Evolutionary conservation across 2,797 vertebrate genomes (phyloP).

Genomic region (Chiroxiphia lanceolata): DNA sequence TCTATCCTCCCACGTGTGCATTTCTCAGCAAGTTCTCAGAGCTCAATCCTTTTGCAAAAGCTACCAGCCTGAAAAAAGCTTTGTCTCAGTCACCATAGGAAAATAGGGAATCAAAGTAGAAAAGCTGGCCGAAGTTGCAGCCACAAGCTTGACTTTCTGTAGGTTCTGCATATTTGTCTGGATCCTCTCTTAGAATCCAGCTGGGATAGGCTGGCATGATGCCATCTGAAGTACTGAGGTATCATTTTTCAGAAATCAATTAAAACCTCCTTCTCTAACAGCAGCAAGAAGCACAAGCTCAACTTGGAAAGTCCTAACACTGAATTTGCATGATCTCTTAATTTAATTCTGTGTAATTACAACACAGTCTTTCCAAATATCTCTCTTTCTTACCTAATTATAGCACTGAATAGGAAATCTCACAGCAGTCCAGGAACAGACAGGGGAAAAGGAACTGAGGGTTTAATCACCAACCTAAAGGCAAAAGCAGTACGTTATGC

Average conservation of each 20-base stretch:
- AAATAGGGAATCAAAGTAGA: neutral
- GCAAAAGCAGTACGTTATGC: neutral
- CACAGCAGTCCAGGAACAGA: neutral
- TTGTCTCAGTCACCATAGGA: neutral
- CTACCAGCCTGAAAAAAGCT: neutral
- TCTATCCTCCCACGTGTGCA: neutral
- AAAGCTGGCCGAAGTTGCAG: neutral
- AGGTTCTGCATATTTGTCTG: neutral
- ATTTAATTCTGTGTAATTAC: neutral
- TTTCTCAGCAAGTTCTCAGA: neutral
- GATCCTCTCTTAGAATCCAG: neutral
- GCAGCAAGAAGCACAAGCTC: neutral
- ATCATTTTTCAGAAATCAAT: neutral
- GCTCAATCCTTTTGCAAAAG: neutral
- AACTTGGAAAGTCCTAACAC: neutral
- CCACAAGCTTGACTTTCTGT: neutral
- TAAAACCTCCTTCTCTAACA: neutral
- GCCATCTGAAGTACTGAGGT: rapidly evolving
- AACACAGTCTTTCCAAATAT: neutral
- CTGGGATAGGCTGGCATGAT: neutral
- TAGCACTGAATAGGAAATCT: neutral
- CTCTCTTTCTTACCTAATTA: neutral
- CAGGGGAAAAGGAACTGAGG: neutral
- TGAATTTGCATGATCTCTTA: neutral
- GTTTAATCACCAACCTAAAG: constrained; percentile 18